Conservation (phyloP, 2,888 invertebrate species). For the Chymomyza procnemis region DNA sequence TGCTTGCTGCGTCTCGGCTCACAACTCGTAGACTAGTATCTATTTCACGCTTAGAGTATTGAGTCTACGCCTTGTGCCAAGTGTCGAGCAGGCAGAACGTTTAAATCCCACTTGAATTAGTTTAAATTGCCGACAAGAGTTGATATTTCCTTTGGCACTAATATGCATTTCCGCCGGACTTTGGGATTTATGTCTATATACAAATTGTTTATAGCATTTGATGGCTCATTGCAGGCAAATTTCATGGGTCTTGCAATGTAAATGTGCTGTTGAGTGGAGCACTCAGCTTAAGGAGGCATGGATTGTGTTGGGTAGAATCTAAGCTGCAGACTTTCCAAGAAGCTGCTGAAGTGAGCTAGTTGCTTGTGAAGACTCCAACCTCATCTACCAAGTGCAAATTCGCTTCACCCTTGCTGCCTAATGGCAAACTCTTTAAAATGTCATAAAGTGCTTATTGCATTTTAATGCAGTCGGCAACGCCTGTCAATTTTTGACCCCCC, state of each 20-base stretch:
- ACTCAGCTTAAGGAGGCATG: too few species aligned
- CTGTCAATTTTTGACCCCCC: neutral
- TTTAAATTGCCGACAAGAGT: slow-evolving; percentile 12
- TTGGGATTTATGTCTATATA: slow-evolving; percentile 7
- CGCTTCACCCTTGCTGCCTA: too few species aligned
- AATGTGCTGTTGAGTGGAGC: neutral
- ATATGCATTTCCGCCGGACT: slow-evolving; percentile 37
- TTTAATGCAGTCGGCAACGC: neutral
- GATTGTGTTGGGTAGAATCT: too few species aligned
- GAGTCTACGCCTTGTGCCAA: slow-evolving; percentile 24
- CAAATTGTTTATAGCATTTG: slow-evolving; percentile 31
- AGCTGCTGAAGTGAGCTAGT: too few species aligned
- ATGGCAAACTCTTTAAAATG: neutral
- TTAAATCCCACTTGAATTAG: slow-evolving; percentile 47
- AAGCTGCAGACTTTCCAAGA: too few species aligned
- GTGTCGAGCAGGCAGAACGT: slow-evolving; percentile 30
- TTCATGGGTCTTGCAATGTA: neutral
- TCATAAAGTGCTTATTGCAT: neutral
- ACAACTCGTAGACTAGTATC: slow-evolving; percentile 58
- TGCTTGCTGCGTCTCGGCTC: slow-evolving; percentile 17
- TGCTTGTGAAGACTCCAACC: too few species aligned
- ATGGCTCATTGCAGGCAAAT: slow-evolving; percentile 31
- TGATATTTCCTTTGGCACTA: slow-evolving; percentile 1
- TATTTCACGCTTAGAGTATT: slow-evolving; percentile 55
- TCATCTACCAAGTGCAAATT: neutral